Evolutionary conservation across 1,140 invertebrate genomes (phyloP).

Genomic region (Temnothorax nylanderi): DNA sequence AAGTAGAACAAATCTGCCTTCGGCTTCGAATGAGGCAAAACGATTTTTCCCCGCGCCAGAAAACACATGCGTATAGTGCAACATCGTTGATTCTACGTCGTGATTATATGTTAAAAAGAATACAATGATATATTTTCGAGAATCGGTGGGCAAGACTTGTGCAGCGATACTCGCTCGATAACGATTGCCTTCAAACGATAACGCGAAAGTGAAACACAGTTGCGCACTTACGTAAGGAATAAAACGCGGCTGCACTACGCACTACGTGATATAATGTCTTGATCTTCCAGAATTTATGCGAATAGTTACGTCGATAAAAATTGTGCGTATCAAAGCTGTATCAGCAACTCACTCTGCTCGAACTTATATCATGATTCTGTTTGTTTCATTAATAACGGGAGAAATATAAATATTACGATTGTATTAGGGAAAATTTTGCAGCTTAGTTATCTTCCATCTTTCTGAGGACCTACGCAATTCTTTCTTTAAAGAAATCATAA

Average conservation of each 20-base stretch:
- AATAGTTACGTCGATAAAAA: neutral
- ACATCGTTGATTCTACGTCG: neutral
- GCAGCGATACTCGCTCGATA: neutral
- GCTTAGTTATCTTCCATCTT: neutral
- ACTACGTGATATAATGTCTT: neutral
- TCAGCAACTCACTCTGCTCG: neutral
- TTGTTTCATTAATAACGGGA: neutral
- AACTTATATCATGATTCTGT: neutral
- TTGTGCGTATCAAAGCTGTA: neutral
- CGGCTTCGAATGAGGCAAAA: slow-evolving; percentile 3
- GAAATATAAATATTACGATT: neutral
- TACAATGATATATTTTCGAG: neutral
- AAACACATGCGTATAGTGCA: neutral
- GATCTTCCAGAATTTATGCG: neutral
- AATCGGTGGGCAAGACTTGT: neutral
- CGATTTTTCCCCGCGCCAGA: neutral
- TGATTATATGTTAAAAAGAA: slow-evolving; percentile 11
- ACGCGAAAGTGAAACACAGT: neutral
- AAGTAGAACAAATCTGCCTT: slow-evolving; percentile 30
- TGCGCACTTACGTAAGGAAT: neutral
- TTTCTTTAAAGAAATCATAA: neutral
- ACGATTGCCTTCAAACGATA: neutral
- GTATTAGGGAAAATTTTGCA: neutral
- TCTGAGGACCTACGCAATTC: neutral
- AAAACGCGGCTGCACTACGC: neutral